Evolutionary conservation across 2,797 vertebrate genomes (phyloP).

Genomic region (Garrulus glandarius): DNA sequence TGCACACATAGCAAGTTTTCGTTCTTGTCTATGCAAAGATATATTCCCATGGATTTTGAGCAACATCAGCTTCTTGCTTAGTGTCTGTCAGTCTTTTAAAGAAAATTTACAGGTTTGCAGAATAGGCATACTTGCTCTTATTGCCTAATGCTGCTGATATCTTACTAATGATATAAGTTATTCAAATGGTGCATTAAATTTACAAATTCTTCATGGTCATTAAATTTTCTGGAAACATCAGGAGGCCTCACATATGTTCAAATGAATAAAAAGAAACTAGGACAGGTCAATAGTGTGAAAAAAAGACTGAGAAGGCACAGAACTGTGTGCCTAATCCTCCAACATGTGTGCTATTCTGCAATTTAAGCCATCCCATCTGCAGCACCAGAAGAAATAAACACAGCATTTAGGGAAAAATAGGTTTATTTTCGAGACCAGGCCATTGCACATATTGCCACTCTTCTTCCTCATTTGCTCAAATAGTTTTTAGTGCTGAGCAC

Average conservation of each 20-base stretch:
- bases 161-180: neutral
- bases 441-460: conserved; percentile 35
- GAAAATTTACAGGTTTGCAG: neutral
- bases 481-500: conserved; percentile 80
- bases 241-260: neutral
- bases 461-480: conserved; percentile 76
- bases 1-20: neutral
- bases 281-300: neutral
- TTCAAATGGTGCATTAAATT: neutral
- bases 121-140: neutral
- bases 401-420: neutral
- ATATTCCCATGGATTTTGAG: neutral
- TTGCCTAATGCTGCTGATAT: neutral
- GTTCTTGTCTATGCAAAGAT: neutral
- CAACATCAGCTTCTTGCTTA: neutral
- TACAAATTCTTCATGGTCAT: neutral
- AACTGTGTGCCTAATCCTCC: neutral
- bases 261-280: neutral
- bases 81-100: neutral
- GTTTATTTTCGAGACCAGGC: neutral
- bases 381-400: neutral
- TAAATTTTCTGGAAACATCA: neutral
- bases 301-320: neutral
- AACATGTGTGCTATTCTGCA: neutral
- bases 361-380: neutral